phyloP scores from a whole-genome alignment of 2,113 vertebrate genomes.

The Pangasianodon hypophthalmus region DNA sequence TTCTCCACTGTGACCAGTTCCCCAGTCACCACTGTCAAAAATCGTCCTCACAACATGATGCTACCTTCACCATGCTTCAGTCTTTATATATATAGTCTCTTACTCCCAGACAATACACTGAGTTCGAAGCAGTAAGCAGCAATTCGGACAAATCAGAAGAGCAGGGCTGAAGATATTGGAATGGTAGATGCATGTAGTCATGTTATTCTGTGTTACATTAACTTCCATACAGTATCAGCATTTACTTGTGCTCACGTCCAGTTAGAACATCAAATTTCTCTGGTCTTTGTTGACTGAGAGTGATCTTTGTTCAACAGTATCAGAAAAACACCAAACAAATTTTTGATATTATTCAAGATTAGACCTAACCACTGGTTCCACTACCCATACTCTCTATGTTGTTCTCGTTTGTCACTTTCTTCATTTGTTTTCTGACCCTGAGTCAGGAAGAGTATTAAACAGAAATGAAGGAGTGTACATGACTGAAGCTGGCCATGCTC shows the following conservation, averaged over 20 bases:
- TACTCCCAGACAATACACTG: not conserved
- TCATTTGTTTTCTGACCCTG: slow-evolving; percentile 33
- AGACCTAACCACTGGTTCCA: not conserved
- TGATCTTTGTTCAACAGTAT: not conserved
- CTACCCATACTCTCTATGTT: not conserved
- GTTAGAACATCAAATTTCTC: not conserved
- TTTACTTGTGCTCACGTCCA: not conserved
- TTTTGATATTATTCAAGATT: not conserved
- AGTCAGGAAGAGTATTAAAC: slow-evolving; percentile 38
- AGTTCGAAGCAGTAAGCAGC: not conserved
- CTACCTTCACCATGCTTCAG: not conserved
- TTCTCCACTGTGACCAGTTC: not conserved
- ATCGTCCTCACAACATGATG: not conserved
- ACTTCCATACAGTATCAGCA: not conserved
- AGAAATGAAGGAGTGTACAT: slow-evolving; percentile 30
- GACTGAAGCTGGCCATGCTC: not conserved
- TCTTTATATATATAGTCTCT: not conserved
- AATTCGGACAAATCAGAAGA: not conserved
- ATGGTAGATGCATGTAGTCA: not conserved
- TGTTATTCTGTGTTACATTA: not conserved
- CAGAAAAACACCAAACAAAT: not conserved
- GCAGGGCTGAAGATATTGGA: not conserved
- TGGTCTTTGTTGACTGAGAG: not conserved
- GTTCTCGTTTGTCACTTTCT: slow-evolving; percentile 19
- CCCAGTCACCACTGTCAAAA: not conserved